Evolutionary conservation across 2,888 invertebrate genomes (phyloP).

Genomic region (Hesperia comma): DNA sequence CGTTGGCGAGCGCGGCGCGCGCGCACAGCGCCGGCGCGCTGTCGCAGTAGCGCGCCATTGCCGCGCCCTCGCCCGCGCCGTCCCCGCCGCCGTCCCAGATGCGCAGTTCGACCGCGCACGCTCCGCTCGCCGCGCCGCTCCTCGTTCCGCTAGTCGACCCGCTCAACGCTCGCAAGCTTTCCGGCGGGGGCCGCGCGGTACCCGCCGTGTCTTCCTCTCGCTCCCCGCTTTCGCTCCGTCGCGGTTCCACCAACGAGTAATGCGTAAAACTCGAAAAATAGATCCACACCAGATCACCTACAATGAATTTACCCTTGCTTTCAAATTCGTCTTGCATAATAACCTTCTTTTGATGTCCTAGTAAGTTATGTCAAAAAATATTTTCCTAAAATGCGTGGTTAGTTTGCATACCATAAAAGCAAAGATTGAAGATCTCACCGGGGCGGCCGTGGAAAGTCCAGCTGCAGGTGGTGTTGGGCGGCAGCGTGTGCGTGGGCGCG

Average conservation of each 20-base stretch:
- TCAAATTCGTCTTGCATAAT: not conserved
- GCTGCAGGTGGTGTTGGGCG: constrained; percentile 93
- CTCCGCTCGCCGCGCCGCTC: constrained; percentile 37
- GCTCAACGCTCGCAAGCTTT: constrained; percentile 42
- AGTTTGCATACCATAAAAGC: too few species aligned
- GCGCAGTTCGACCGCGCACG: constrained; percentile 88
- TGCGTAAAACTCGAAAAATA: constrained; percentile 94
- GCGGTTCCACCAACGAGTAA: constrained; percentile 86
- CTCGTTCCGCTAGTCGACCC: constrained; percentile 36
- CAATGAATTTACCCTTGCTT: not conserved
- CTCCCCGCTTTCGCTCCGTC: constrained; percentile 81
- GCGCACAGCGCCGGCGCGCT: constrained; percentile 91
- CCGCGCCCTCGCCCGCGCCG: constrained; percentile 57
- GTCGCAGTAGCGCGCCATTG: constrained; percentile 89
- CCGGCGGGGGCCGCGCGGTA: constrained; percentile 40
- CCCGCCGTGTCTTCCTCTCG: constrained; percentile 64
- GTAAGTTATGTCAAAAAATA: too few species aligned
- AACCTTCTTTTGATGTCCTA: too few species aligned
- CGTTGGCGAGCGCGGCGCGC: constrained; percentile 89
- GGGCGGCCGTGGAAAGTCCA: constrained; percentile 92
- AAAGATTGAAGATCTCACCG: constrained; percentile 54
- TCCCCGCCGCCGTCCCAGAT: constrained; percentile 90
- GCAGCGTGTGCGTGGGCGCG: constrained; percentile 92
- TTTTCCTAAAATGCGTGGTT: too few species aligned
- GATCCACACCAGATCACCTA: constrained; percentile 92